Conservation (phyloP, 2,888 invertebrate species). For the Prosopocoilus inquinatus region DNA sequence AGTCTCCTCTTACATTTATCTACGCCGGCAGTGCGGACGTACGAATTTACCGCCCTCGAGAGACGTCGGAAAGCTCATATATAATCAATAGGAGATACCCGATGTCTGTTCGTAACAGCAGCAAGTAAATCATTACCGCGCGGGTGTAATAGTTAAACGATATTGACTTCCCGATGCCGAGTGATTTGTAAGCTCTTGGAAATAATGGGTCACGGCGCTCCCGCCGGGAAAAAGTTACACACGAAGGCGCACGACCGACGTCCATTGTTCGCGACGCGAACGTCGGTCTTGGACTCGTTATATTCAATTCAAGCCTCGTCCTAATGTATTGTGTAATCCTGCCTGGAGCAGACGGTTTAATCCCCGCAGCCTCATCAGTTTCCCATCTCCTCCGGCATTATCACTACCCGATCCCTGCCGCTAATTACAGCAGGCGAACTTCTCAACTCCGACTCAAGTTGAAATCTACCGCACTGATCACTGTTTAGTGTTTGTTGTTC, state of each 20-base stretch:
- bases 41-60: conserved; percentile 33
- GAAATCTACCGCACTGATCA: conserved; percentile 34
- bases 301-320: conserved; percentile 10
- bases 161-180: conserved; percentile 17
- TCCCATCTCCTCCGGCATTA: conserved; percentile 46
- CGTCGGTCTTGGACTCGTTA: neutral
- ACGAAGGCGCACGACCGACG: too few relatives aligned
- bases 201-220: neutral
- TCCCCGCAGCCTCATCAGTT: conserved; percentile 48
- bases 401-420: conserved; percentile 45
- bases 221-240: neutral
- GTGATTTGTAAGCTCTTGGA: conserved; percentile 9
- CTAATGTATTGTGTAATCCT: conserved; percentile 44
- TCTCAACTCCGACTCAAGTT: conserved; percentile 31
- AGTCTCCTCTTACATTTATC: conserved; percentile 11
- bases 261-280: too few relatives aligned
- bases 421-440: conserved; percentile 45
- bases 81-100: conserved; percentile 41
- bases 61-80: conserved; percentile 31
- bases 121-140: conserved; percentile 44
- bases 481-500: conserved; percentile 46
- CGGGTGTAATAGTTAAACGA: conserved; percentile 44
- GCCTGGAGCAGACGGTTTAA: conserved; percentile 37
- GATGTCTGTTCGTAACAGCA: conserved; percentile 42
- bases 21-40: conserved; percentile 24